Evolutionary conservation across 2,797 vertebrate species (phyloP).

Genomic region (Ammospiza maritima): DNA sequence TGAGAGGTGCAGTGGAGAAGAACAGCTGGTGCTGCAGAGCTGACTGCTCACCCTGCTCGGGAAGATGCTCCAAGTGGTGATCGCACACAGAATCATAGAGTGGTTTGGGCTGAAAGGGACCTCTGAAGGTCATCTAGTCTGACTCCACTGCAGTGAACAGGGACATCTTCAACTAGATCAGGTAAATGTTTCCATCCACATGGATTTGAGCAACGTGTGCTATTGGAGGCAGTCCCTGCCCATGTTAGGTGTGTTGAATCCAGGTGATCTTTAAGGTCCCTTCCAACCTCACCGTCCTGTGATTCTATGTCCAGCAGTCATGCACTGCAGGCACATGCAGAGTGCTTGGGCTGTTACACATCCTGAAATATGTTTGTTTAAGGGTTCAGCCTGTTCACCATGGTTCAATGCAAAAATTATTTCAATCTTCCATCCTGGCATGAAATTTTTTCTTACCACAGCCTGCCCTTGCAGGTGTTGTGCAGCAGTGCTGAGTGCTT

Average conservation of each 20-base stretch:
- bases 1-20: neutral
- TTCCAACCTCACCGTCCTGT: neutral
- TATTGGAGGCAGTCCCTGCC: neutral
- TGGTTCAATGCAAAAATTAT: neutral
- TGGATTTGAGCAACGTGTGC: neutral
- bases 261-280: neutral
- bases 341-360: neutral
- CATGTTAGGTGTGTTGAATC: rapidly evolving
- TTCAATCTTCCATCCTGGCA: neutral
- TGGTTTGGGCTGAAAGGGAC: neutral
- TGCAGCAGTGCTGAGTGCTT: neutral
- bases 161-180: neutral
- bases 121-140: too few relatives aligned
- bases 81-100: neutral
- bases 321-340: neutral
- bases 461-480: neutral
- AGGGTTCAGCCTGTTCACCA: rapidly evolving
- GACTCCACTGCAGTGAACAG: neutral
- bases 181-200: neutral
- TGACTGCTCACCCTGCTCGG: neutral
- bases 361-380: rapidly evolving
- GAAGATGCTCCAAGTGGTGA: neutral
- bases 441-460: neutral
- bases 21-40: neutral
- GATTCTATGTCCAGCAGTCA: neutral